Evolutionary conservation across 2,113 vertebrate species (phyloP), one percentile per base, ranked within the genome.

Genomic region (Tychaedon coryphoeus): DNA sequence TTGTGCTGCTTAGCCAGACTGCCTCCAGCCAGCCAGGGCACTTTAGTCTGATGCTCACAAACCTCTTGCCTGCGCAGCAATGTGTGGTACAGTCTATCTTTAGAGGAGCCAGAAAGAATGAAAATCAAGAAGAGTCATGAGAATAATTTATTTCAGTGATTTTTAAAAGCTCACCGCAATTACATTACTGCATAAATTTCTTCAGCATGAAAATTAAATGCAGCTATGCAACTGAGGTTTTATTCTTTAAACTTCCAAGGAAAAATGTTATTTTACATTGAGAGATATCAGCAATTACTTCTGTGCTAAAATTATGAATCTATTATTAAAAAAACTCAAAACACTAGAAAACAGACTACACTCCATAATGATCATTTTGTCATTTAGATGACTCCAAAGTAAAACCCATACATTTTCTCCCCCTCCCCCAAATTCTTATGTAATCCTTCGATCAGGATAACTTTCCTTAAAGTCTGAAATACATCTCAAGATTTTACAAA

Each of bases 401-500:
- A 84, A 92, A 71, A 45, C 23, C 34, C 45, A 40, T 11, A 29
- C 5, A 33, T 82, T 94, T 83, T 77, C 16, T 93, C 14, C 29
- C 26, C 6, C 6, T 79, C 6, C 7, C 1, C 11, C 1, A 1
- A 1, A 8, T 54, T 82, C 86, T 79, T 56, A 61, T 81, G 73
- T 84, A 64, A 92, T 51, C 84, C 66, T 36, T 89, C 61, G 51
- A 45, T 72, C 60, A 74, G 7, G 20, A 57, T 57, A 78, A 67
- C n/a, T 86, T 97, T 90, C 15, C 50, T 84, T 75, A 54, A 86
- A 74, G 34, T 83, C 83, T 92, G 88, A 96, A 97, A 88, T 25
- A 33, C 9, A 88, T 24, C 25, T 92, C 38, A 80, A 74, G 54
- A 22, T 95, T 96, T 90, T 88, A 77, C 43, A 85, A 96, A 93